These are phyloP conservation scores for Stegostoma tigrinum DNA, from an alignment of 2,113 vertebrate species.

Conservation along the genomic window DNA sequence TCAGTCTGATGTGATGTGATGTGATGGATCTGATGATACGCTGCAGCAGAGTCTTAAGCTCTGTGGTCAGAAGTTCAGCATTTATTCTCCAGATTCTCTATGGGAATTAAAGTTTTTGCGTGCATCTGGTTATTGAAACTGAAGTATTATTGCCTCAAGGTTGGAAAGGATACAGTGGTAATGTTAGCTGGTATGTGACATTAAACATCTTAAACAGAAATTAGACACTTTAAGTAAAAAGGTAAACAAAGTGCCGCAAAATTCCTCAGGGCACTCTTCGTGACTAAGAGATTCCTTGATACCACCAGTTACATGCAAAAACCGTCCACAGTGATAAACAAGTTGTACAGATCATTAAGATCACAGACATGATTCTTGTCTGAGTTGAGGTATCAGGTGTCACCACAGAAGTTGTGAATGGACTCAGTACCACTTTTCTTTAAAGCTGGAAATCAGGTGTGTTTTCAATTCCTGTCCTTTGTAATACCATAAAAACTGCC, in stretches of 20 bases:
- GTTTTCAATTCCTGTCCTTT: not conserved
- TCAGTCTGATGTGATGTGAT: not conserved
- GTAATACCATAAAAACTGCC: not conserved
- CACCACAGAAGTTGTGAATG: not conserved
- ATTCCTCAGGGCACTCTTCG: not conserved
- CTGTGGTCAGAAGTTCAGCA: too few species aligned
- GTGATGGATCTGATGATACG: not conserved
- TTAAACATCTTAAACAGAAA: not conserved
- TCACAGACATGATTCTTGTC: not conserved
- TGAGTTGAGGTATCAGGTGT: not conserved
- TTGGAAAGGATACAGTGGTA: not conserved
- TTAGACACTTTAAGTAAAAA: not conserved
- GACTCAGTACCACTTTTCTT: not conserved
- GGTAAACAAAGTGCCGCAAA: not conserved
- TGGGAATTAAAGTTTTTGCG: not conserved
- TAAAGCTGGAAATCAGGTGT: not conserved
- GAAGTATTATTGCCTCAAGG: not conserved
- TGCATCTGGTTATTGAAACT: not conserved
- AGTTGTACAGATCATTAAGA: not conserved
- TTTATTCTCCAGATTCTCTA: not conserved
- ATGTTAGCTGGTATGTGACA: not conserved
- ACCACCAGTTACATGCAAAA: not conserved
- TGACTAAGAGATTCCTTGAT: not conserved
- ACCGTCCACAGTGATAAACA: not conserved
- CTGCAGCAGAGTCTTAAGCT: not conserved